Evolutionary conservation across 2,888 invertebrate genomes (phyloP), one percentile per base, ranked within the genome.

Genomic region (Criorhina ranunculi): DNA sequence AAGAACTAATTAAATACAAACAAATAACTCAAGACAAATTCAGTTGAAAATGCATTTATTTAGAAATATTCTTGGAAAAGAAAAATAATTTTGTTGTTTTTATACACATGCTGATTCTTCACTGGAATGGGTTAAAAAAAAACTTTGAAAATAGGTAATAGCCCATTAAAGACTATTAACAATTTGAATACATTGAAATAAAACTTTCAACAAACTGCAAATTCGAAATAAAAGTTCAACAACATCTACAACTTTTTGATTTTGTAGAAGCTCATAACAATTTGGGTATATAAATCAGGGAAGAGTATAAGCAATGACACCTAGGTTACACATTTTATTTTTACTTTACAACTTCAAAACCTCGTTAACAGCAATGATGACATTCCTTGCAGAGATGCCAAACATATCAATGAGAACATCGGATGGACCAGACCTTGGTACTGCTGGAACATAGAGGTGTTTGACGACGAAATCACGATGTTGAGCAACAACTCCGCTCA

Each of bases 341-440:
- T 11, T 11, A 35, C n/a, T 31, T 92, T 91, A 93, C 85, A 92
- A 90, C 89, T 95, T 93, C 69, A 96, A 91, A 69, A 96, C 89
- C 46, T 93, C 93, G 67, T 93, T 92, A 7, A 95, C 96, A 44
- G 97, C 97, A 67, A 93, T 93, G 12, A 94, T 94, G 89, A 99
- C 95, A 90, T 95, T 95, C 62, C 94, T 94, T 1, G 98, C 95
- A 87, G 96, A 96, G 90, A 99, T 95, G 86, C 98, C 98, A 93
- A 94, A 99, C 91, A 94, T 94, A 88, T 98, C 96, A 80, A 99
- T 93, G 67, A 99, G 94, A 2, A 95, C 97, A 35, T 93, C 93
- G 33, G 98, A 95, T 82, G 98, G 96, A 0, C 99, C 99, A 42
- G 99, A 99, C 87, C 99, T 95, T 11, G 99, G 99, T 24, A 99